Base-by-base conservation (phyloP, 2,113 vertebrate genomes). In the Strix aluco region DNA sequence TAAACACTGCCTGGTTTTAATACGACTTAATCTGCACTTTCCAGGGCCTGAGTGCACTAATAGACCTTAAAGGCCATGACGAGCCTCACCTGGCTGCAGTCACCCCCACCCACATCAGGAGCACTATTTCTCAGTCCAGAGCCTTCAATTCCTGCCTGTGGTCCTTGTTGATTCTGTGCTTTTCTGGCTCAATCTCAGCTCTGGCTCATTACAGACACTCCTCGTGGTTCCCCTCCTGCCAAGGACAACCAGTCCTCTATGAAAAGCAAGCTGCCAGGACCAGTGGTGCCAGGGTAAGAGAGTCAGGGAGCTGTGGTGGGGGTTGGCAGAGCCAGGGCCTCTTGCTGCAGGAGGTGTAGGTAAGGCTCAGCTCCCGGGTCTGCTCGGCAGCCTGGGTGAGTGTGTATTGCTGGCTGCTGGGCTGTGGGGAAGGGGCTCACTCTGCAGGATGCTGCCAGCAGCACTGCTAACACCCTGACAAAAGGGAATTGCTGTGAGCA, bases 401-500 rank as follows among this genome's bases (percentile, higher is more conserved):
- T 26, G 44, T 21, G 9, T 26, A 13, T 23, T 11, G 54, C 58
- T 27, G 9, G 38, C 66, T 32, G n/a, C 54, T 69, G 67, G 72
- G 16, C 36, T 40, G 3, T 2, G 16, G 17, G 82, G 52, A 90
- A 80, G 32, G 20, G n/a, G 40, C 32, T 78, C 4, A 7, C 32
- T 47, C 59, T 38, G 27, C 58, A 47, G 26, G 2, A 23, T 14
- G 16, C 19, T 22, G 12, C 54, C 58, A 75, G 77, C 32, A 71
- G 42, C 26, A 11, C 27, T 38, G 44, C 30, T 13, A 47, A 40
- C 1, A 4, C 12, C 25, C 29, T 32, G 7, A n/a, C 0, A 2
- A 44, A 21, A 9, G 30, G 42, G 38, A 86, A 40, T 36, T 47
- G 66, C 58, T 93, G 77, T 77, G 80, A 77, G n/a, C 3, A 2